These are phyloP conservation scores for Celastrina argiolus DNA, from an alignment of 2,888 invertebrate species.

Conservation along the genomic window DNA sequence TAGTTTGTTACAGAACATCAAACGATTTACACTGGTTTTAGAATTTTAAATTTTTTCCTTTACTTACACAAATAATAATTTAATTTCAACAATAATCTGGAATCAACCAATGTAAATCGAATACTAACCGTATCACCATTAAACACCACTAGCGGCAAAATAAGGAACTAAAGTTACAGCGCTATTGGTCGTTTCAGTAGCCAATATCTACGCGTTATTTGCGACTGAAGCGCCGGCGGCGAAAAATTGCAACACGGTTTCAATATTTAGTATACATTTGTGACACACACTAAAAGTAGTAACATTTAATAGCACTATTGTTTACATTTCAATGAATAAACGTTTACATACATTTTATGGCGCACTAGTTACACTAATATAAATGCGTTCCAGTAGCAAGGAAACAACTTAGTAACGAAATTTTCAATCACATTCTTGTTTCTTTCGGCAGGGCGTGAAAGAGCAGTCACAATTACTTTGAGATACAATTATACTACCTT, in stretches of 20 bases:
- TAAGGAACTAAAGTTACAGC: background rate
- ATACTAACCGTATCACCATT: background rate
- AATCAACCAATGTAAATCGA: background rate
- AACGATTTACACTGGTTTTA: constrained; percentile 17
- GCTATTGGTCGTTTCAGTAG: background rate
- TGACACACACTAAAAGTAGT: background rate
- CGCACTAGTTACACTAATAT: too few species aligned
- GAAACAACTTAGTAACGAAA: too few species aligned
- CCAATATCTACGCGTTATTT: background rate
- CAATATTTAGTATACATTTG: background rate
- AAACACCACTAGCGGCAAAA: background rate
- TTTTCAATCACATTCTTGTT: too few species aligned
- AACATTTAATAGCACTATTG: background rate
- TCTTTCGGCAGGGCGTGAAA: too few species aligned
- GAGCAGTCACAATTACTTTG: too few species aligned
- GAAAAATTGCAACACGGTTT: background rate
- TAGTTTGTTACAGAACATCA: constrained; percentile 10
- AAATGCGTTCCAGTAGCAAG: too few species aligned
- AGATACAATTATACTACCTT: too few species aligned
- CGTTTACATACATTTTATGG: background rate
- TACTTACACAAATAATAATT: background rate
- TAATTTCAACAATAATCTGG: too few species aligned
- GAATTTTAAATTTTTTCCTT: background rate
- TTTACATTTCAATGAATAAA: background rate
- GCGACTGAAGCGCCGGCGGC: background rate